Evolutionary conservation across 2,113 vertebrate species (phyloP), one percentile per base, ranked within the genome.

Genomic region (Zosterops hypoxanthus): DNA sequence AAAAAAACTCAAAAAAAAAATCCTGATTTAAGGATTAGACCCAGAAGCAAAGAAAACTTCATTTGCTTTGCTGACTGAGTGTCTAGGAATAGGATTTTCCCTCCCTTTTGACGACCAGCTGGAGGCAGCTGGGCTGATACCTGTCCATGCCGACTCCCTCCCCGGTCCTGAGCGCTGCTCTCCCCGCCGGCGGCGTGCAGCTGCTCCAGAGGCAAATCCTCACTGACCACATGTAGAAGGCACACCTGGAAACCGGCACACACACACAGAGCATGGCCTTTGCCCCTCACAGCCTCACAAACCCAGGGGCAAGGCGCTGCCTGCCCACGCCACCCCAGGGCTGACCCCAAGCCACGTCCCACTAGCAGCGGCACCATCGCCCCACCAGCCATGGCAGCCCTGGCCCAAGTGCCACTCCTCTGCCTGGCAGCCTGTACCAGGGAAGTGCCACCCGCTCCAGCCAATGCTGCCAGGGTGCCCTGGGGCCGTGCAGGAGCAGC

Each of bases 231-330:
- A 33, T 0, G 0, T 5, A 15, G 34, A 25, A 61, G 50, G 50
- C 65, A 42, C 4, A 3, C 14, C 20, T 15, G 65, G 59, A 33
- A 36, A 42, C 14, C 1, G 1, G 71, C 46, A 47, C 39, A 39
- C 12, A 14, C 57, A 41, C 68, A 25, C 69, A 25, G 9, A 5
- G 21, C 19, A 15, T 0, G 21, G 41, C 46, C 82, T 34, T 17
- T 9, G 57, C 19, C 63, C 39, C 44, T 9, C 36, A 14, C 17
- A 52, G 65, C 19, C 39, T 41, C 16, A 47, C 63, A 26, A 12
- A 16, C 25, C 5, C 24, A 39, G 2, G 10, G 46, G 18, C 0
- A 0, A 46, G 52, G 87, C 3, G 0, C 24, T 3, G 16, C 4
- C 46, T 3, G 16, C 24, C 44, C 46, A 4, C 1, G 2, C 26